Evolutionary conservation across 2,888 invertebrate species (phyloP).

Genomic region (Epirrhoe tristata): DNA sequence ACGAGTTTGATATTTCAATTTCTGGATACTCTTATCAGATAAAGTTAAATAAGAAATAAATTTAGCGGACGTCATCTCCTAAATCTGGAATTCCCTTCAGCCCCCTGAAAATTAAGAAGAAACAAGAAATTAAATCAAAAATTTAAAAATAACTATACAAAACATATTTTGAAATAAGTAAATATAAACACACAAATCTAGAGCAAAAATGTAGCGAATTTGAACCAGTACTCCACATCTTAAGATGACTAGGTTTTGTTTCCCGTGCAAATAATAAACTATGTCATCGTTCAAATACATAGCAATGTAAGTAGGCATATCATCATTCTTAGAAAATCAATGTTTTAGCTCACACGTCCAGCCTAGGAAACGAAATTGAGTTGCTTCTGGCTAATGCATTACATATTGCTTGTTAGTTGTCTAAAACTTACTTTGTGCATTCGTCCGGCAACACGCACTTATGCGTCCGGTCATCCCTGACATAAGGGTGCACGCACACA

Average conservation of each 20-base stretch:
- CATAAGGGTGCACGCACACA: conserved; percentile 72
- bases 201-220: too few relatives aligned
- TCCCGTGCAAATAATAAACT: neutral
- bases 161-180: too few relatives aligned
- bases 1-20: neutral
- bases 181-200: too few relatives aligned
- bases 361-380: too few relatives aligned
- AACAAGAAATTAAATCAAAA: neutral
- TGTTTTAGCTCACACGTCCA: too few relatives aligned
- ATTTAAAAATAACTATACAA: neutral
- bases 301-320: too few relatives aligned
- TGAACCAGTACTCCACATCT: too few relatives aligned
- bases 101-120: conserved; percentile 69
- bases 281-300: neutral
- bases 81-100: conserved; percentile 80
- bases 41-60: neutral
- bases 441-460: conserved; percentile 77
- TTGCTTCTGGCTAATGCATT: too few relatives aligned
- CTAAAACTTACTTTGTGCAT: conserved; percentile 71
- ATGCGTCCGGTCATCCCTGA: conserved; percentile 79
- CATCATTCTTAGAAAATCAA: too few relatives aligned
- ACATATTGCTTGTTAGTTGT: too few relatives aligned
- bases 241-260: too few relatives aligned
- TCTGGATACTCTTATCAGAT: neutral
- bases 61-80: conserved; percentile 56